phyloP scores from a whole-genome alignment of 2,797 vertebrate genomes.

The Remorina albescens region DNA sequence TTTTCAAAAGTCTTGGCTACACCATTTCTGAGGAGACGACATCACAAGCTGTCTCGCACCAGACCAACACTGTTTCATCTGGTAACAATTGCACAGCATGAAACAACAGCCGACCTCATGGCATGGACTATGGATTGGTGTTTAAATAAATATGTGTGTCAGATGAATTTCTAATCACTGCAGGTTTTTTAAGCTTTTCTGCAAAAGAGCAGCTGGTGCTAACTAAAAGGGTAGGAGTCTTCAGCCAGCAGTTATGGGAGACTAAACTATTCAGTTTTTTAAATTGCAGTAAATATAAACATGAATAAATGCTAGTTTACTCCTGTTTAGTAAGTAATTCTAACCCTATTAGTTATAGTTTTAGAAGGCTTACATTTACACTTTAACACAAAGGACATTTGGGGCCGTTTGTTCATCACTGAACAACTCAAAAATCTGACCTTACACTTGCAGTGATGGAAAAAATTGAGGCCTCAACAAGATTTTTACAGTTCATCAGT shows the following conservation, averaged over 20 bases:
- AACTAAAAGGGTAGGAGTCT: constrained; percentile 9
- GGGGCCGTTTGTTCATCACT: no score
- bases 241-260: neutral
- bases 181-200: neutral
- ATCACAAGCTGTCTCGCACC: constrained; percentile 80
- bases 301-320: neutral
- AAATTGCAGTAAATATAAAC: neutral
- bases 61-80: constrained; percentile 80
- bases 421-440: no score
- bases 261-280: neutral
- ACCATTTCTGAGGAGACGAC: constrained; percentile 83
- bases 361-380: neutral
- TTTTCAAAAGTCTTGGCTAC: constrained; percentile 89
- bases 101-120: constrained; percentile 65
- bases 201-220: neutral
- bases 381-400: no score
- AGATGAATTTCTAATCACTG: constrained; percentile 1
- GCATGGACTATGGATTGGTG: constrained; percentile 45
- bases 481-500: neutral
- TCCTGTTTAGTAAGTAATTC: neutral
- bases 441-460: no score
- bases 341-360: no score
- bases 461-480: no score
- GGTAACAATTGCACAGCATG: constrained; percentile 85
- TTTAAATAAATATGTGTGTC: constrained; percentile 25